These are phyloP conservation scores for Anarhynchus alexandrinus DNA, from an alignment of 2,113 vertebrate species.

Conservation along the genomic window DNA sequence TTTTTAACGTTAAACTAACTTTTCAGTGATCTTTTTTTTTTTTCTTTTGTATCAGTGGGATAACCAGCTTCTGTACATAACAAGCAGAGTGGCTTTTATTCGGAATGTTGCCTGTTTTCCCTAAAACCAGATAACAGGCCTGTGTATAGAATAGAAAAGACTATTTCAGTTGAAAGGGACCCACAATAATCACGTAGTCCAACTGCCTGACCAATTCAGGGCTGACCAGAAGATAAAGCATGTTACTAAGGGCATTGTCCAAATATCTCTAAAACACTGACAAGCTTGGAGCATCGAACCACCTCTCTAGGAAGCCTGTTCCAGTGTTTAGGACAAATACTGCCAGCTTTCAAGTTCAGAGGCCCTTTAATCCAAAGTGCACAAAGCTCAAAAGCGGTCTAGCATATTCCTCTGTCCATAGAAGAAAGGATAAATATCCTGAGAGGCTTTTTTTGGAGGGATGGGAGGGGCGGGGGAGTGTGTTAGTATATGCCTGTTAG, in stretches of 20 bases:
- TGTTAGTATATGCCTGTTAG: not conserved
- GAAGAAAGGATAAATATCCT: not conserved
- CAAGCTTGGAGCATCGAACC: not conserved
- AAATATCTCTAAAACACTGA: not conserved
- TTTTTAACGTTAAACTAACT: not conserved
- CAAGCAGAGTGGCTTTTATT: not conserved
- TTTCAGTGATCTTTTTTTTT: not conserved
- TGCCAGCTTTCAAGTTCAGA: not conserved
- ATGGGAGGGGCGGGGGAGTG: accelerated
- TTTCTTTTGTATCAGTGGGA: not conserved
- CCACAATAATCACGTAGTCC: not conserved
- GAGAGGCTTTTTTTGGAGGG: not conserved
- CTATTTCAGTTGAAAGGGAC: not conserved
- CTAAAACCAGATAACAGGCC: not conserved
- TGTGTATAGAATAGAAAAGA: not conserved
- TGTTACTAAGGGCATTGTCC: not conserved
- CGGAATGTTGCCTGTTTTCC: not conserved
- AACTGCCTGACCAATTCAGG: not conserved
- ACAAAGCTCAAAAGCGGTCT: not conserved
- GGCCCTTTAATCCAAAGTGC: not conserved
- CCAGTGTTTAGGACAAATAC: not conserved
- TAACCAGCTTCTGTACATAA: not conserved
- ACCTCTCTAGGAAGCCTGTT: not conserved
- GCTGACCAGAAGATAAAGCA: not conserved
- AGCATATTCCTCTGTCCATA: not conserved